A percentile compares a stretch with the other conserved stretches of the same genome.
Conservation (phyloP, 2,888 invertebrate species). For the Piscicola geometra region DNA sequence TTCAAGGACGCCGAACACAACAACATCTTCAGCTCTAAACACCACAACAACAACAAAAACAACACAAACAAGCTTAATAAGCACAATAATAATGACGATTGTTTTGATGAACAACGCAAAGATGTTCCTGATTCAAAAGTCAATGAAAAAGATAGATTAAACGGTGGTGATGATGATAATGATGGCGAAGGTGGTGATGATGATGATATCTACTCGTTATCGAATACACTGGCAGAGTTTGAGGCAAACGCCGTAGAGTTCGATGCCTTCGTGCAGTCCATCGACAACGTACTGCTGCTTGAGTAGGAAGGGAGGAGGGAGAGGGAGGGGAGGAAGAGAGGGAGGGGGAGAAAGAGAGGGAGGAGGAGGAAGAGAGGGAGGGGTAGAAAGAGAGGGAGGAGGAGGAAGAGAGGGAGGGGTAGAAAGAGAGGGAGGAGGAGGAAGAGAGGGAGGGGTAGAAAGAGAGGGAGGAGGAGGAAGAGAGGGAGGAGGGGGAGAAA, state of each 20-base stretch:
- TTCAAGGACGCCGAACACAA: slow-evolving; percentile 69
- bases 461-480: no score
- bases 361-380: no score
- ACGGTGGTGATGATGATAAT: background rate
- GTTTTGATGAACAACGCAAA: background rate
- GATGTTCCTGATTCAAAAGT: background rate
- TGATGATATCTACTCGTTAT: background rate
- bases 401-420: no score
- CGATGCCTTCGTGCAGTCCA: slow-evolving; percentile 70
- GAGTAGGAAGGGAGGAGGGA: no score
- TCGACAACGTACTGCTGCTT: slow-evolving; percentile 49
- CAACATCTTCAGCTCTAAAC: slow-evolving; percentile 54
- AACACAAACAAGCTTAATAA: no score
- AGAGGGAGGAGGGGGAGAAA: no score
- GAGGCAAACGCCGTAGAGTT: slow-evolving; percentile 72
- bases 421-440: no score
- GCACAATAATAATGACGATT: background rate
- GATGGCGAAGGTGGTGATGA: background rate
- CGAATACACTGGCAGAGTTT: slow-evolving; percentile 67
- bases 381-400: no score
- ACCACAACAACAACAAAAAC: background rate
- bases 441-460: no score
- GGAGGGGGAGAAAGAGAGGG: no score
- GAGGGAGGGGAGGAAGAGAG: no score
- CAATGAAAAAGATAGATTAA: background rate